phyloP scores from a whole-genome alignment of 2,888 invertebrate genomes.

The Ormyrus labotus region DNA sequence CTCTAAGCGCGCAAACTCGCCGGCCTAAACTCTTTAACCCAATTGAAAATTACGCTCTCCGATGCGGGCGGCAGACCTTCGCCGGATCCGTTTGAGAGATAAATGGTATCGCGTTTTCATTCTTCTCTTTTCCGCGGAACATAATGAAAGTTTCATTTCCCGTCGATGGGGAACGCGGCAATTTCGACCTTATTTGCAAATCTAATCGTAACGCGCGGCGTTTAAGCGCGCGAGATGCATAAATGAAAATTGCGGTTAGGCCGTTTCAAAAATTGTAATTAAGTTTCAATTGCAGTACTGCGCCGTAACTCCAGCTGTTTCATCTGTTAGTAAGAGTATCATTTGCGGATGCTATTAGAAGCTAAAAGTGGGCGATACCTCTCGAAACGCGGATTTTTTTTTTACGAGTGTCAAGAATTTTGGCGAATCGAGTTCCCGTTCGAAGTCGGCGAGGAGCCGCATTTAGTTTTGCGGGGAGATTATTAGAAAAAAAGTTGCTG shows the following conservation, averaged over 20 bases:
- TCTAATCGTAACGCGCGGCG: background rate
- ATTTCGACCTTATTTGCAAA: slow-evolving; percentile 1
- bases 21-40: slow-evolving; percentile 7
- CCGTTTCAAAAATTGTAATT: background rate
- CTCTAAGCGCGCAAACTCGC: too few relatives aligned
- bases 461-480: too few relatives aligned
- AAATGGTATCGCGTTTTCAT: slow-evolving; percentile 12
- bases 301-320: background rate
- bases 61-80: slow-evolving; percentile 8
- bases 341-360: too few relatives aligned
- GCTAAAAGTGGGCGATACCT: too few relatives aligned
- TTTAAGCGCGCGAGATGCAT: background rate
- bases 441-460: too few relatives aligned
- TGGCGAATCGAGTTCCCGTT: too few relatives aligned
- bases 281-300: background rate
- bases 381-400: too few relatives aligned
- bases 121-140: background rate
- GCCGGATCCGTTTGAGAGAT: slow-evolving; percentile 22
- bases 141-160: slow-evolving; percentile 27
- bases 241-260: background rate
- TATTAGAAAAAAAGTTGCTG: too few relatives aligned
- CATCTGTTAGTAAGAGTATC: background rate
- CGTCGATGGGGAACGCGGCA: slow-evolving; percentile 7
- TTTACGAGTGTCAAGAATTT: too few relatives aligned
- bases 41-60: slow-evolving; percentile 14